Conservation (phyloP, 2,888 invertebrate species). For the Drosophila setosimentum region DNA sequence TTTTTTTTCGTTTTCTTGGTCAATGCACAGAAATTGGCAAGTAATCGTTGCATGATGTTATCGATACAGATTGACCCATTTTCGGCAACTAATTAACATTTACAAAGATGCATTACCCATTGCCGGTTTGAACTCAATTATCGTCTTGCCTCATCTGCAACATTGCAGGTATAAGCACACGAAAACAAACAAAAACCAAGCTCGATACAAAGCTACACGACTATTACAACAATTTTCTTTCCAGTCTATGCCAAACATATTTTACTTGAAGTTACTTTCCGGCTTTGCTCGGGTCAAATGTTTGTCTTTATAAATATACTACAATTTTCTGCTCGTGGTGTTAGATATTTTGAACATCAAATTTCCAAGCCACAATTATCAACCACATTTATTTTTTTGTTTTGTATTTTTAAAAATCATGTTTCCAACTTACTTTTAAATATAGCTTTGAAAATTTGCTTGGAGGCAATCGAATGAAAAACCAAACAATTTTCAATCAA, state of each 20-base stretch:
- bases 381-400: neutral
- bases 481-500: neutral
- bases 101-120: constrained; percentile 69
- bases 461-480: neutral
- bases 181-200: constrained; percentile 29
- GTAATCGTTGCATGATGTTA: constrained; percentile 49
- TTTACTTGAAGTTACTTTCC: constrained; percentile 7
- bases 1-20: constrained; percentile 11
- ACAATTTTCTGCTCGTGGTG: neutral
- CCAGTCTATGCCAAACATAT: constrained; percentile 36
- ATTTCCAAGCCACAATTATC: neutral
- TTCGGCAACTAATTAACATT: constrained; percentile 77
- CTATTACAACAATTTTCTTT: constrained; percentile 69
- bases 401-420: neutral
- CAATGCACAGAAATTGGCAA: constrained; percentile 41
- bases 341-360: neutral
- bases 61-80: constrained; percentile 66
- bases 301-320: neutral
- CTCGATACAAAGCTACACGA: constrained; percentile 27
- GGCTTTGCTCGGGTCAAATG: neutral
- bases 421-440: neutral
- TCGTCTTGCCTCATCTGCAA: constrained; percentile 71
- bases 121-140: constrained; percentile 79
- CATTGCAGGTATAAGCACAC: constrained; percentile 24
- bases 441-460: neutral